Base-by-base conservation (phyloP, 1,140 invertebrate species). In the Centruroides vittatus region DNA sequence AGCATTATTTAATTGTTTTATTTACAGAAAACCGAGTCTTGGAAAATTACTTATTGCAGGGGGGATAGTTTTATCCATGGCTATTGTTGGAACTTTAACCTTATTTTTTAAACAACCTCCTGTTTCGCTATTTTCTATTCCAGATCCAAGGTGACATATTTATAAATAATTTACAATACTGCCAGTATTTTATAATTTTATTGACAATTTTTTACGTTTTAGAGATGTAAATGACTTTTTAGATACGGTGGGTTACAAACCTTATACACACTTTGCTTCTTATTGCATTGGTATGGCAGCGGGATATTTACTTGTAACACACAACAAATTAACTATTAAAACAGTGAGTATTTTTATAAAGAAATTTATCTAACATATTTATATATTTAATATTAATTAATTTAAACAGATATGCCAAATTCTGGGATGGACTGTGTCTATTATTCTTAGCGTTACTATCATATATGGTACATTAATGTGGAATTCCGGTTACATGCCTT, bases 201-300 rank as follows among this genome's bases (percentile, higher is more conserved):
- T 23, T 23, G 23, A 23, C 23, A 23, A 23, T 41, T 41, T 41
- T 41, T 41, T 41, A 41, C 5, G 8, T 58, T 61, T 23, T 36
- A 64, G 63, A 36, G 63, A 64, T 47, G 58, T 66, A 23, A 65
- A 65, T 55, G 65, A 66, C 47, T 66, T 61, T 53, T 52, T 66
- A 52, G 61, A 66, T 36, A 66, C 59, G 3, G 59, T 66, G 4
- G 65, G 65, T 46, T 66, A 66, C 35, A 67, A 66, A 41, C 66
- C 66, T 3, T 67, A 62, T 55, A 58, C 66, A 11, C 66, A 67
- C 55, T 61, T 63, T 54, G 61, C 64, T 46, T 35, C 66, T 34
- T 67, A 65, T 41, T 65, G 63, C 47, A 34, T 67, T 47, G 66
- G 66, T 55, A 65, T 67, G 66, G 61, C 60, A 11, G 51, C 60